Evolutionary conservation across 2,113 vertebrate species (phyloP).

Genomic region (Tragelaphus strepsiceros): DNA sequence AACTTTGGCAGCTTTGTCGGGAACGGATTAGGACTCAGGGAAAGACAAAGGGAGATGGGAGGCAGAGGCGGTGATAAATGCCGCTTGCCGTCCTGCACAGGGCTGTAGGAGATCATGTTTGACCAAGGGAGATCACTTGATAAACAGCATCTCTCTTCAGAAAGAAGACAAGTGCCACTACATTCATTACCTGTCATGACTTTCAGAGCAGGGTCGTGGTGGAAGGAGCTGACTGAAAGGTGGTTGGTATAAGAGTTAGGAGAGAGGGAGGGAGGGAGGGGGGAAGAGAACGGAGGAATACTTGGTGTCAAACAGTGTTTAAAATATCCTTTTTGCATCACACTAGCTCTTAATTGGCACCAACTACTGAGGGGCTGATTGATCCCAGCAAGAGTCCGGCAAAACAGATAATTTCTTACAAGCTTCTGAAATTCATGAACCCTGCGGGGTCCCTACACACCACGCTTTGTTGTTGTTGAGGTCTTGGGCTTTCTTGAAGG

Average conservation of each 20-base stretch:
- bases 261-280: background rate
- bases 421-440: slow-evolving; percentile 79
- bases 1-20: background rate
- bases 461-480: slow-evolving; percentile 53
- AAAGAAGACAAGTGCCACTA: background rate
- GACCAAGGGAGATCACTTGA: background rate
- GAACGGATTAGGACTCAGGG: background rate
- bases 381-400: slow-evolving; percentile 79
- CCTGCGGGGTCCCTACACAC: slow-evolving; percentile 49
- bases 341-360: slow-evolving; percentile 82
- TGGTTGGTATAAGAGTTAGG: background rate
- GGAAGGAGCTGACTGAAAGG: background rate
- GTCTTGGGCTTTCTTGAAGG: slow-evolving; percentile 72
- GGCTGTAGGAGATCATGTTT: background rate
- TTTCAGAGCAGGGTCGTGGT: background rate
- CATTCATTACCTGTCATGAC: background rate
- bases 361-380: slow-evolving; percentile 81
- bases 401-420: slow-evolving; percentile 80
- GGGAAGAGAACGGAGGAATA: slow-evolving; percentile 38
- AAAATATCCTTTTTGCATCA: slow-evolving; percentile 80
- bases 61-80: background rate
- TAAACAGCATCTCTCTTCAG: background rate
- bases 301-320: slow-evolving; percentile 78
- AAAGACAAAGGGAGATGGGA: background rate
- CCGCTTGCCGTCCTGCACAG: background rate